Conservation (phyloP, 2,113 vertebrate species). For the Hylia prasina region DNA sequence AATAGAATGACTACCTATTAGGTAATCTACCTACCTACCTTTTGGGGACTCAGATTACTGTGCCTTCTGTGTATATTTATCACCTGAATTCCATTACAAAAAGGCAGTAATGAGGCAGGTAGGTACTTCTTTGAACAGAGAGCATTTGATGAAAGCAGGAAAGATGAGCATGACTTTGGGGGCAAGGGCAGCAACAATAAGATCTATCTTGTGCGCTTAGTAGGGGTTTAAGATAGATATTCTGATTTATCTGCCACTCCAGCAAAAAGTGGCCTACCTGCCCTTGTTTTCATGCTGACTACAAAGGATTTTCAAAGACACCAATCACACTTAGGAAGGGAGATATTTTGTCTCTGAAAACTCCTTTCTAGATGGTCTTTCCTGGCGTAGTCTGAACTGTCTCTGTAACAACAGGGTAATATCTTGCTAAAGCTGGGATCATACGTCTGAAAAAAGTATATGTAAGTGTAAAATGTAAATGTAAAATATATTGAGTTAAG, state of each 20-base stretch:
- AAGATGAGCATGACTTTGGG: neutral
- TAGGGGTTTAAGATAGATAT: neutral
- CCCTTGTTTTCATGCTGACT: neutral
- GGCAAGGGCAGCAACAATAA: neutral
- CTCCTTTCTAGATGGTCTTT: neutral
- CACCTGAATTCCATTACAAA: neutral
- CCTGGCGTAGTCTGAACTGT: neutral
- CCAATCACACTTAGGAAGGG: neutral
- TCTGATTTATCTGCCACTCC: neutral
- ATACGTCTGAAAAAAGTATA: neutral
- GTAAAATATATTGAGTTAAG: neutral
- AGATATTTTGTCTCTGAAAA: neutral
- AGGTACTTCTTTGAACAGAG: neutral
- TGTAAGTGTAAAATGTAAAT: too few relatives aligned
- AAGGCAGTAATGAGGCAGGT: neutral
- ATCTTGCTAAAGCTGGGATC: neutral
- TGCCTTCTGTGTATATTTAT: neutral
- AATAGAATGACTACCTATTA: neutral
- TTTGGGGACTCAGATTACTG: neutral
- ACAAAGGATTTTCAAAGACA: neutral
- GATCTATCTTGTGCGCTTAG: neutral
- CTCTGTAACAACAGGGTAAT: neutral
- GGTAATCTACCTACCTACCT: neutral
- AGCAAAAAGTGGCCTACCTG: neutral
- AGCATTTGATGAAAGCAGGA: neutral